Evolutionary conservation across 2,888 invertebrate genomes (phyloP).

Genomic region (Platycheirus rosarum): DNA sequence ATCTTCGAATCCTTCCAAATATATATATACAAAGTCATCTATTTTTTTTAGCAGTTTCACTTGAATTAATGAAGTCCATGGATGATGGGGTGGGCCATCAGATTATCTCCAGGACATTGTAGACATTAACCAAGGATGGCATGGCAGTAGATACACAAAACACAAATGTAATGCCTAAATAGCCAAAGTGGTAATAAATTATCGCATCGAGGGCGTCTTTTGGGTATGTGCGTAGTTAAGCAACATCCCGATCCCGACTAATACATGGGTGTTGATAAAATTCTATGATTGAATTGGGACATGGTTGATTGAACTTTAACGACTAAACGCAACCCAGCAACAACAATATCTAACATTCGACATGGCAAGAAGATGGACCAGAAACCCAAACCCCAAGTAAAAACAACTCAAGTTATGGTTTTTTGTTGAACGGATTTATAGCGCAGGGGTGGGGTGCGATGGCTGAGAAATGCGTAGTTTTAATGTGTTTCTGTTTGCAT

Average conservation of each 20-base stretch:
- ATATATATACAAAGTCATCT: conserved; percentile 7
- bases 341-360: conserved; percentile 38
- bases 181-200: conserved; percentile 74
- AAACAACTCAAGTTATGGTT: conserved; percentile 62
- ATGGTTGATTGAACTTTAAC: conserved; percentile 74
- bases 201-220: conserved; percentile 70
- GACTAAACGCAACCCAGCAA: conserved; percentile 37
- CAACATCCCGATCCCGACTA: conserved; percentile 75
- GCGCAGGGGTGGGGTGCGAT: conserved; percentile 43
- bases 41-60: conserved; percentile 53
- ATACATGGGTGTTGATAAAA: conserved; percentile 79
- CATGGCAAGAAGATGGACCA: conserved; percentile 60
- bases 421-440: conserved; percentile 45
- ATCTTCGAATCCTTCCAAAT: conserved; percentile 45
- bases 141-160: conserved; percentile 68
- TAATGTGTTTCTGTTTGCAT: conserved; percentile 74
- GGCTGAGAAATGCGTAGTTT: conserved; percentile 48
- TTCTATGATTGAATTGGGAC: conserved; percentile 74
- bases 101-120: conserved; percentile 19
- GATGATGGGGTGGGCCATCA: conserved; percentile 50
- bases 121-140: conserved; percentile 68
- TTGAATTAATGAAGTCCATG: conserved; percentile 68
- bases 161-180: conserved; percentile 67
- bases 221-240: conserved; percentile 67
- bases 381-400: conserved; percentile 68